phyloP scores from a whole-genome alignment of 2,113 vertebrate genomes.

The Cyprichromis sp. region DNA sequence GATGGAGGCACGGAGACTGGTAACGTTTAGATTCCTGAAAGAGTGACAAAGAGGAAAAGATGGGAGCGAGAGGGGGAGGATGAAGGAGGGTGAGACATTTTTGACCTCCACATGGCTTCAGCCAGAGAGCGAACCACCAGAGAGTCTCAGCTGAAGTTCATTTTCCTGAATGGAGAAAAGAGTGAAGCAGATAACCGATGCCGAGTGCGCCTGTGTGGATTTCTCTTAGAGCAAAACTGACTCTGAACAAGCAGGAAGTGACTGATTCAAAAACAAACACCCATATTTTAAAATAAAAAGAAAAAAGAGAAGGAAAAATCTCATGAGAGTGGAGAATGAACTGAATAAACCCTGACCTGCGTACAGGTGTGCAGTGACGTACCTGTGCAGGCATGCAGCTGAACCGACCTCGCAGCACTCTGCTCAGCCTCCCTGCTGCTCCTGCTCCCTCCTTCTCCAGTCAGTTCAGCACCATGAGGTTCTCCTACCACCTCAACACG shows the following conservation, averaged over 20 bases:
- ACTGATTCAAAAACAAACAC: not conserved
- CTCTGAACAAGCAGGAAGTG: not conserved
- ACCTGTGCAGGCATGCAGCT: conserved; percentile 53
- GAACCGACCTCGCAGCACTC: conserved; percentile 53
- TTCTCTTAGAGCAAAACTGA: not conserved
- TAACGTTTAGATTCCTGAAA: not conserved
- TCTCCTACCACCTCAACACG: conserved; percentile 67
- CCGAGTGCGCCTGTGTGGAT: not conserved
- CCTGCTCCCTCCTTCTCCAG: conserved; percentile 57
- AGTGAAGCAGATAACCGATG: not conserved
- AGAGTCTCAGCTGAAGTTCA: not conserved
- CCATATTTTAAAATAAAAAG: rapidly evolving
- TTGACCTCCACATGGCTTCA: not conserved
- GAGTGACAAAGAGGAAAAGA: not conserved
- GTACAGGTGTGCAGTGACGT: not conserved
- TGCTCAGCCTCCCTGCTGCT: conserved; percentile 29
- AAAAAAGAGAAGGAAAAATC: rapidly evolving
- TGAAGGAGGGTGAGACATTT: not conserved
- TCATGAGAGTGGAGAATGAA: not conserved
- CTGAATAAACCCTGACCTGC: not conserved
- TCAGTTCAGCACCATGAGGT: conserved; percentile 69
- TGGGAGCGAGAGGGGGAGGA: conserved; percentile 1
- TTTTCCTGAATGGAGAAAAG: not conserved
- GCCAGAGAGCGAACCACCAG: not conserved
- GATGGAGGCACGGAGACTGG: not conserved